Evolutionary conservation across 2,888 invertebrate species (phyloP).

Genomic region (Sarcophaga caerulescens): DNA sequence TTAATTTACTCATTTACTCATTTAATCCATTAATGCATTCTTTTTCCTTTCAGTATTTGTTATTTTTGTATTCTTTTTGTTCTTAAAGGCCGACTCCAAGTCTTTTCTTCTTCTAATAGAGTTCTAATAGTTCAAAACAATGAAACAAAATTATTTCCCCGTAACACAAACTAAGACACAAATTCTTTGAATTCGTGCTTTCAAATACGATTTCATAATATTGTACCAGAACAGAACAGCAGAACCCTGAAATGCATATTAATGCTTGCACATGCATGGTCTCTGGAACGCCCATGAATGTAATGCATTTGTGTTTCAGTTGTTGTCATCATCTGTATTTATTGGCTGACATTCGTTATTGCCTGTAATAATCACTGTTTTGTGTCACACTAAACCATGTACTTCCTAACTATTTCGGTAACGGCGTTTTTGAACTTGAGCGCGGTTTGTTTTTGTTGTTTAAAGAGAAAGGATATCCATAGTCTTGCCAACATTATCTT

Average conservation of each 20-base stretch:
- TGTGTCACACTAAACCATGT: conserved; percentile 3
- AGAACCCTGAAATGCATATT: background rate
- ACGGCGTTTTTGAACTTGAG: conserved; percentile 46
- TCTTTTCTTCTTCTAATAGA: conserved; percentile 48
- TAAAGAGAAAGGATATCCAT: conserved; percentile 31
- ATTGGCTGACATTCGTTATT: conserved; percentile 54
- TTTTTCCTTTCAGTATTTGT: background rate
- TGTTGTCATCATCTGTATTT: conserved; percentile 51
- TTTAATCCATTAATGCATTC: background rate
- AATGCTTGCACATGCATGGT: conserved; percentile 12
- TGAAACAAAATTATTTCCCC: conserved; percentile 51
- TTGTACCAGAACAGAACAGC: background rate
- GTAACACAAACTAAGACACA: conserved; percentile 6
- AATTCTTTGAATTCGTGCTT: conserved; percentile 19
- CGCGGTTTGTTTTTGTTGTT: conserved; percentile 27
- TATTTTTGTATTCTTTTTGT: background rate
- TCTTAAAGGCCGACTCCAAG: conserved; percentile 40
- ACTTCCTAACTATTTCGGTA: conserved; percentile 32
- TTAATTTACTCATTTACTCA: background rate
- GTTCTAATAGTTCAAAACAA: conserved; percentile 54
- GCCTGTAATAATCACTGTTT: conserved; percentile 49
- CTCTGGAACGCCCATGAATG: conserved; percentile 2
- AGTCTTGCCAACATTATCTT: background rate
- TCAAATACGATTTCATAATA: conserved; percentile 35
- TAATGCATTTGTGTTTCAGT: conserved; percentile 34